These are phyloP conservation scores for Scrobipalpa costella DNA, from an alignment of 2,888 invertebrate genomes.

Conservation along the genomic window DNA sequence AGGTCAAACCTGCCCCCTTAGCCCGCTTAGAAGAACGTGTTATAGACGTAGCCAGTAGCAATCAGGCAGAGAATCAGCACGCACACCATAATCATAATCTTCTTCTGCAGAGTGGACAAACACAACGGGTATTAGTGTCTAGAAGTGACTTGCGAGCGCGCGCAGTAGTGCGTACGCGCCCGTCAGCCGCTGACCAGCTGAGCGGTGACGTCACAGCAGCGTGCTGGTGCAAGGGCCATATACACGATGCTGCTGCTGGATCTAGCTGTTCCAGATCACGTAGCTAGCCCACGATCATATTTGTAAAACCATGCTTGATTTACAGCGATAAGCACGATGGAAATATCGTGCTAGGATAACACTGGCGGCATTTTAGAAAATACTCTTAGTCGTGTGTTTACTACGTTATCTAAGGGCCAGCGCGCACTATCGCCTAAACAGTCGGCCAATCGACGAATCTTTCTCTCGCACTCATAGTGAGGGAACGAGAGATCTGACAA, in stretches of 20 bases:
- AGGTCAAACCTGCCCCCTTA: slow-evolving; percentile 75
- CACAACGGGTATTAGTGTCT: slow-evolving; percentile 72
- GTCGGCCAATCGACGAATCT: too few relatives aligned
- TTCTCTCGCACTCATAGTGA: too few relatives aligned
- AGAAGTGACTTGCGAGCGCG: slow-evolving; percentile 57
- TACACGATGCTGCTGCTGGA: slow-evolving; percentile 7
- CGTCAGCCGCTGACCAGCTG: slow-evolving; percentile 33
- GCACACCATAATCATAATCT: slow-evolving; percentile 96
- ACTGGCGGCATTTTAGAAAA: too few relatives aligned
- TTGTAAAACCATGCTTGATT: too few relatives aligned
- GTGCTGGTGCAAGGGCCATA: neutral
- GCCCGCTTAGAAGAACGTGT: slow-evolving; percentile 75
- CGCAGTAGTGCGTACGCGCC: slow-evolving; percentile 22
- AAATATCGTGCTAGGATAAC: too few relatives aligned
- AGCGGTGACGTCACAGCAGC: slow-evolving; percentile 27
- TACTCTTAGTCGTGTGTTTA: too few relatives aligned
- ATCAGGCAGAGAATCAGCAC: slow-evolving; percentile 90
- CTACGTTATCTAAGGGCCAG: too few relatives aligned
- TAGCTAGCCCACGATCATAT: too few relatives aligned
- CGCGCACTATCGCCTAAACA: too few relatives aligned
- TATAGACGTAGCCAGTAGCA: slow-evolving; percentile 79
- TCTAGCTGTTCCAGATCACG: neutral
- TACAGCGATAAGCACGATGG: too few relatives aligned
- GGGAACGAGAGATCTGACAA: too few relatives aligned
- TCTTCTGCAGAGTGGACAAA: slow-evolving; percentile 89